A percentile compares a stretch with the other conserved stretches of the same genome.
phyloP scores from a whole-genome alignment of 2,797 vertebrate species.

The Otolemur crassicaudatus region DNA sequence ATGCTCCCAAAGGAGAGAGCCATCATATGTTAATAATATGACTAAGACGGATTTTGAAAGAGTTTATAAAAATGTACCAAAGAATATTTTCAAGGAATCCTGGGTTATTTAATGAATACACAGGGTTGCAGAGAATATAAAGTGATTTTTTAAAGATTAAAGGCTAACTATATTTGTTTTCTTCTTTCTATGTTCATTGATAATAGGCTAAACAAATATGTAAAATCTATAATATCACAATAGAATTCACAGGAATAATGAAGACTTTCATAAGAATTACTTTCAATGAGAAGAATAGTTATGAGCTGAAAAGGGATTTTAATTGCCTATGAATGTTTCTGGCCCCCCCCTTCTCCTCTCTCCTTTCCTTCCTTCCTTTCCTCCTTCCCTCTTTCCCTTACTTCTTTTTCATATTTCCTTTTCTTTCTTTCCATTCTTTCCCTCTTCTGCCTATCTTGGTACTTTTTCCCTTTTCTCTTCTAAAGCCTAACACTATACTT shows the following conservation, averaged over 20 bases:
- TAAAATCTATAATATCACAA: neutral
- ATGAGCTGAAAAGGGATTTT: neutral
- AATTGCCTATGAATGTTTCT: neutral
- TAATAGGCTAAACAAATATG: neutral
- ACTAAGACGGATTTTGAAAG: neutral
- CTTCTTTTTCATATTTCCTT: neutral
- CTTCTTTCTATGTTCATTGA: neutral
- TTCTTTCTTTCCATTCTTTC: neutral
- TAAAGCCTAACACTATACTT: neutral
- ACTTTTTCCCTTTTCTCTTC: neutral
- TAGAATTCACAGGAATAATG: neutral
- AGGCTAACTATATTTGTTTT: neutral
- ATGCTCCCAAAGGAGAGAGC: neutral
- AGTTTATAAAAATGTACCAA: neutral
- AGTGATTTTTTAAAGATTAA: constrained; percentile 22
- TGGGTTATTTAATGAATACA: neutral
- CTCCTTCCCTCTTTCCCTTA: neutral
- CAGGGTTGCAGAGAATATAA: neutral
- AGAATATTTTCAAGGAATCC: neutral
- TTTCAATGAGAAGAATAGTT: neutral
- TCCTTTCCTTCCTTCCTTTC: neutral
- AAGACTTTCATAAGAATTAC: neutral
- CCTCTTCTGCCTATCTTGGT: neutral
- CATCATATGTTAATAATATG: neutral
- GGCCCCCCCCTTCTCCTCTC: neutral